phyloP scores from a whole-genome alignment of 2,797 vertebrate genomes.

The Sebastes alutus region DNA sequence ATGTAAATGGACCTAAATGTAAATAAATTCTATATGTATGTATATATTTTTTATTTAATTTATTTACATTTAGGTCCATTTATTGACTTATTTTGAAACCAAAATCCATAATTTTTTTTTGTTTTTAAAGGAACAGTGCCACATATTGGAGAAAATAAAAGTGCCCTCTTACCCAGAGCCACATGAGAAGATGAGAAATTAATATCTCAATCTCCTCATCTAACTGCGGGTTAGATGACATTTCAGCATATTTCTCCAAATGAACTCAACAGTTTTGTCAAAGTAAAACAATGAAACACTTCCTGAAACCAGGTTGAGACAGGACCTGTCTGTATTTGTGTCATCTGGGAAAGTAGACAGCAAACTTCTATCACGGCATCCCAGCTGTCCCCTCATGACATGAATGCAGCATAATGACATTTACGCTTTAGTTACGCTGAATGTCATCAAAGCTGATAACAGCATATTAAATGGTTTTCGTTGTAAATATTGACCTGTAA shows the following conservation, averaged over 20 bases:
- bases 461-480: background rate
- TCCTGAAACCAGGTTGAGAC: conserved; percentile 30
- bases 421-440: conserved; percentile 10
- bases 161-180: background rate
- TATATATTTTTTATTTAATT: background rate
- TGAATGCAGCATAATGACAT: background rate
- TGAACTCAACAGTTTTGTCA: background rate
- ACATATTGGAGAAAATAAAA: too few species aligned
- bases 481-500: conserved; percentile 52
- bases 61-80: background rate
- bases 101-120: too few species aligned
- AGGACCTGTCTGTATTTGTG: background rate
- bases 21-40: too few species aligned
- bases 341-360: background rate
- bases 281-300: conserved; percentile 31
- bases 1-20: too few species aligned
- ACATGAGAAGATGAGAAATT: background rate
- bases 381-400: background rate
- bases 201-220: background rate
- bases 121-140: too few species aligned
- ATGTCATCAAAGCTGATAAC: background rate
- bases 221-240: background rate
- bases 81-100: background rate
- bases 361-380: background rate
- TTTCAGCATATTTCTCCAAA: background rate